A percentile compares a stretch with the other conserved stretches of the same genome.
Evolutionary conservation across 2,113 vertebrate species (phyloP).

Genomic region (Bubo blakistoni): DNA sequence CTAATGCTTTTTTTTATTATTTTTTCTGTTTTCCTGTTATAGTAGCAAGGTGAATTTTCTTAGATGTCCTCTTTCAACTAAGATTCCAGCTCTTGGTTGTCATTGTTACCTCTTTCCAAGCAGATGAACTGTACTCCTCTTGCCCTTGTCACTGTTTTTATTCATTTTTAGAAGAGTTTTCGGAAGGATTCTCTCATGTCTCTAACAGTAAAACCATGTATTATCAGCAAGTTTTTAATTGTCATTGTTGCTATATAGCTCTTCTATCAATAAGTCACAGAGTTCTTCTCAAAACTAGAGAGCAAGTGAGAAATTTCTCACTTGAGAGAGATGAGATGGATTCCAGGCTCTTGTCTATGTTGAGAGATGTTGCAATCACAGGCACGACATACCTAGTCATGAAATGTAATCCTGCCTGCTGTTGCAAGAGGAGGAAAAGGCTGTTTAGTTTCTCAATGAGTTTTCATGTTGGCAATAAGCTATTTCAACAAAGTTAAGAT

Average conservation of each 20-base stretch:
- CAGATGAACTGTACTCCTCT: background rate
- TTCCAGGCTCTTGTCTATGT: background rate
- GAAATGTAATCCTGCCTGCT: background rate
- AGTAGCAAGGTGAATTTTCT: background rate
- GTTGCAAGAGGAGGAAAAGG: conserved; percentile 14
- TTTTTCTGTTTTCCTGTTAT: background rate
- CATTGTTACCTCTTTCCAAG: background rate
- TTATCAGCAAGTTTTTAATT: background rate
- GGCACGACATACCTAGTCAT: background rate
- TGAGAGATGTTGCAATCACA: conserved; percentile 3
- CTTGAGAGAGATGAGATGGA: background rate
- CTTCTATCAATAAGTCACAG: background rate
- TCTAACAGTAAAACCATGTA: background rate
- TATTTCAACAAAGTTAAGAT: background rate
- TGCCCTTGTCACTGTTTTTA: background rate
- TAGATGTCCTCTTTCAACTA: background rate
- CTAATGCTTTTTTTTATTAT: background rate
- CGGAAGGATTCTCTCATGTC: background rate
- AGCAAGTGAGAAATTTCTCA: background rate
- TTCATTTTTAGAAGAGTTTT: background rate
- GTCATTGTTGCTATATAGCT: background rate
- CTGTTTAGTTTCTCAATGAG: background rate
- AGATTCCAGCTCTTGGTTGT: background rate
- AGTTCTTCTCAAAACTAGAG: background rate
- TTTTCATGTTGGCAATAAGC: background rate